Conservation (phyloP, 2,888 invertebrate species). For the Agonopterix arenella region DNA sequence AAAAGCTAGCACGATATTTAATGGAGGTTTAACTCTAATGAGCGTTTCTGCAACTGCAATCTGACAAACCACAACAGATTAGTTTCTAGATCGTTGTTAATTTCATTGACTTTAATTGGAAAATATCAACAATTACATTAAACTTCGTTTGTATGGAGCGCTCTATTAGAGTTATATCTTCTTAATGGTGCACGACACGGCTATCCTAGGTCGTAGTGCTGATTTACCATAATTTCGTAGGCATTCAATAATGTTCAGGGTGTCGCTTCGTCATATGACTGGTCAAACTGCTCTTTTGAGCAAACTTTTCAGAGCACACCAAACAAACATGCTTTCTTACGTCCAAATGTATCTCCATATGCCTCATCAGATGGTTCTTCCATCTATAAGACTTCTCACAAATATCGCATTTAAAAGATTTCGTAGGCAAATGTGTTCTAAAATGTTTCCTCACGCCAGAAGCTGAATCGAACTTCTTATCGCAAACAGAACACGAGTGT, state of each 20-base stretch:
- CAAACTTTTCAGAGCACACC: constrained; percentile 36
- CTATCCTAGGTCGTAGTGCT: no score
- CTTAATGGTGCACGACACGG: no score
- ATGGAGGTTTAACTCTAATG: no score
- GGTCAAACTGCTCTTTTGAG: constrained; percentile 32
- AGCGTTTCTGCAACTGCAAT: no score
- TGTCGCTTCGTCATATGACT: constrained; percentile 27
- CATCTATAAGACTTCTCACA: constrained; percentile 38
- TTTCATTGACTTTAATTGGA: no score
- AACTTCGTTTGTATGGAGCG: no score
- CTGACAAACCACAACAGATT: no score
- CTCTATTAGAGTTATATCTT: no score
- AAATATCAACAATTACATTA: no score
- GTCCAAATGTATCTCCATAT: constrained; percentile 33
- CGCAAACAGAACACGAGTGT: constrained; percentile 24
- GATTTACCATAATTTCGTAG: no score
- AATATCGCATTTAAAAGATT: constrained; percentile 30
- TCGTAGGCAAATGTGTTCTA: constrained; percentile 22
- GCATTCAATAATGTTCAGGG: not conserved
- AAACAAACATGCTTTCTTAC: constrained; percentile 29
- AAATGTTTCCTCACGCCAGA: constrained; percentile 19
- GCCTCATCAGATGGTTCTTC: constrained; percentile 22
- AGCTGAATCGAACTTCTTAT: constrained; percentile 19
- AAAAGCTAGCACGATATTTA: no score
- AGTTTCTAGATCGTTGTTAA: no score